Percentiles rank a stretch among this genome's conserved stretches.
These are phyloP conservation scores for Drosophila kambysellisi DNA, from an alignment of 2,888 invertebrate species.

Conservation along the genomic window DNA sequence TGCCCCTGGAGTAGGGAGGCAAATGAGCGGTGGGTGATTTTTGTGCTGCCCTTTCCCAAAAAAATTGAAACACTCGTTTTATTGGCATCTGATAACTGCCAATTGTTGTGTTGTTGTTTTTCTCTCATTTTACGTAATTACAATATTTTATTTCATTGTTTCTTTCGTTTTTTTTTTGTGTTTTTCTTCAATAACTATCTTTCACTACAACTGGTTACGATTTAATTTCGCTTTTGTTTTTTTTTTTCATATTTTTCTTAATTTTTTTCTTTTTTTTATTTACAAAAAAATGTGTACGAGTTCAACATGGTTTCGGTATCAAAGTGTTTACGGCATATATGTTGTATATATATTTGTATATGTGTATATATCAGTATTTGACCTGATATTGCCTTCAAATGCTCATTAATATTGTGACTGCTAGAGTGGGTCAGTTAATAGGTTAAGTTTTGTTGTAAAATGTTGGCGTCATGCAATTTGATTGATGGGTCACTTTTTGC, in stretches of 20 bases:
- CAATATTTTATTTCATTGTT: conserved; percentile 66
- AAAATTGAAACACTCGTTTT: conserved; percentile 46
- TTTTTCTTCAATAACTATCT: conserved; percentile 32
- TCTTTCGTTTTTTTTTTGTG: conserved; percentile 28
- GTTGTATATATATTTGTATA: conserved; percentile 29
- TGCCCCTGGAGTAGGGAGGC: background rate
- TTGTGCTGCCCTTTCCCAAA: conserved; percentile 22
- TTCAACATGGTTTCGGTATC: conserved; percentile 64
- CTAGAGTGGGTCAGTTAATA: conserved; percentile 46
- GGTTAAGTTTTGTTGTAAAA: conserved; percentile 19
- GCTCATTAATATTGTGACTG: conserved; percentile 40
- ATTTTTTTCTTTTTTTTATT: conserved; percentile 44
- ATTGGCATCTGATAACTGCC: conserved; percentile 64
- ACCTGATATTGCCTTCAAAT: conserved; percentile 46
- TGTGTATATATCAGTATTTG: conserved; percentile 42
- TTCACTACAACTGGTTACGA: conserved; percentile 65
- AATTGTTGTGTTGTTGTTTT: conserved; percentile 44
- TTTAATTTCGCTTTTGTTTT: conserved; percentile 25
- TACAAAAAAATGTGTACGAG: conserved; percentile 60
- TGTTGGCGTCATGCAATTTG: conserved; percentile 16
- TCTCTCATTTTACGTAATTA: conserved; percentile 62
- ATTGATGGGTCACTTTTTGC: conserved; percentile 10
- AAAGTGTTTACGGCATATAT: conserved; percentile 45
- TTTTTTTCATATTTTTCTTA: conserved; percentile 6
- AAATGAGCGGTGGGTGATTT: background rate